Conservation (phyloP, 2,113 vertebrate species). For the Ceyx cyanopectus region DNA sequence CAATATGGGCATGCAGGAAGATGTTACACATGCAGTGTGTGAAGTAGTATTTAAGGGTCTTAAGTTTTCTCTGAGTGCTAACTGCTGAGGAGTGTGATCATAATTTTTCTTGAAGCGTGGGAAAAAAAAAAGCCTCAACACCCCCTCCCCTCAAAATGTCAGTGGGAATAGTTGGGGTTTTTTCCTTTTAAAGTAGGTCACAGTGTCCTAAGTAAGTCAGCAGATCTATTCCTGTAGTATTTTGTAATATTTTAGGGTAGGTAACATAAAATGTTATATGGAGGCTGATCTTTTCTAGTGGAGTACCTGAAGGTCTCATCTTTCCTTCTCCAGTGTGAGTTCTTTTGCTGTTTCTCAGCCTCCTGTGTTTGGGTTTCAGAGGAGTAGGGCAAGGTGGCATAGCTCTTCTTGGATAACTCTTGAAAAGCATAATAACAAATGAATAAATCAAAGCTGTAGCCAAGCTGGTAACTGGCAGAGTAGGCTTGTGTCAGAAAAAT, state of each 20-base stretch:
- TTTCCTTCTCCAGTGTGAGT: not conserved
- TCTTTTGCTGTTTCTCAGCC: not conserved
- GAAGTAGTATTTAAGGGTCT: not conserved
- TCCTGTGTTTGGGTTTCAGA: not conserved
- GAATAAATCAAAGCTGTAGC: not conserved
- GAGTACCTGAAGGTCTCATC: not conserved
- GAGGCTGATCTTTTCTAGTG: not conserved
- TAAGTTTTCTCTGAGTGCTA: not conserved
- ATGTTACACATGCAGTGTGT: not conserved
- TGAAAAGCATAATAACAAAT: not conserved
- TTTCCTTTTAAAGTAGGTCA: constrained; percentile 40
- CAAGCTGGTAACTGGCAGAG: not conserved
- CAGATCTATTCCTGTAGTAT: constrained; percentile 45
- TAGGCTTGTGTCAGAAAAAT: not conserved
- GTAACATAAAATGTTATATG: not conserved
- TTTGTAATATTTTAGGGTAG: not conserved
- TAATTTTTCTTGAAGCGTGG: not conserved
- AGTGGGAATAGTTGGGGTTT: not conserved
- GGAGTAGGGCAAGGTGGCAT: not conserved
- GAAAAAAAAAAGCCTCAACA: not conserved
- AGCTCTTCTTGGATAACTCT: not conserved
- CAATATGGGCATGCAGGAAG: not conserved
- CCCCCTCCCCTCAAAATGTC: not conserved
- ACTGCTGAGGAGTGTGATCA: not conserved
- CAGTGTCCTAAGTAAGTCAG: constrained; percentile 32